These are phyloP conservation scores for Lordiphosa mommai DNA, from an alignment of 1,140 invertebrate genomes.

Conservation along the genomic window DNA sequence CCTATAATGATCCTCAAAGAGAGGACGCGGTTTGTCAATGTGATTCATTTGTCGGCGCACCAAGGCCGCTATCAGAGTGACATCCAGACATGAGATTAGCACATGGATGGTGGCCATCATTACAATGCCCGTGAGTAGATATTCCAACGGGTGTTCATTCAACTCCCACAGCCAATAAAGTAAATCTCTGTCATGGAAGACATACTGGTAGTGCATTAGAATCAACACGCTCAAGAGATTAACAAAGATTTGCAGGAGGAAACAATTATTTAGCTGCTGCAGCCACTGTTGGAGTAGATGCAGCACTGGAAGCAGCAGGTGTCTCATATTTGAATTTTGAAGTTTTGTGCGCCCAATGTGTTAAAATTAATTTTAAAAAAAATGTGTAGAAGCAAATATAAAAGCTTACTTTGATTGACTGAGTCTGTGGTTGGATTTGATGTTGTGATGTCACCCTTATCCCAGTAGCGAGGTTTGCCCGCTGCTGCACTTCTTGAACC, in stretches of 20 bases:
- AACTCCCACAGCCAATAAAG: conserved; percentile 43
- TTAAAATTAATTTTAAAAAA: not conserved
- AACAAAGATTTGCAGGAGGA: not conserved
- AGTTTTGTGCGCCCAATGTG: not conserved
- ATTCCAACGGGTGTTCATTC: conserved; percentile 4
- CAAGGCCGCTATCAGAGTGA: conserved; percentile 16
- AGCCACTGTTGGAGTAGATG: conserved; percentile 1
- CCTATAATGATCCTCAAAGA: conserved; percentile 46
- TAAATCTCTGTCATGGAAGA: conserved; percentile 30
- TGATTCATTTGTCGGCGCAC: conserved; percentile 22
- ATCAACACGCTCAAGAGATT: not conserved
- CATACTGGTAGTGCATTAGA: not conserved
- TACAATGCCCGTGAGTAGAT: conserved; percentile 27
- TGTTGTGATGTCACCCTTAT: conserved; percentile 11
- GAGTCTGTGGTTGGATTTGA: not conserved
- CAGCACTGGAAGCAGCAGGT: conserved; percentile 6
- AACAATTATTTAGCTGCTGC: conserved; percentile 22
- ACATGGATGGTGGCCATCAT: conserved; percentile 20
- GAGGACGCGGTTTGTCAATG: conserved; percentile 17
- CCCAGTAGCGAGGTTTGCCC: conserved; percentile 48
- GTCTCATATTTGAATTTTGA: conserved; percentile 28
- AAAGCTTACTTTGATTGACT: not conserved
- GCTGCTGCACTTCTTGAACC: not conserved
- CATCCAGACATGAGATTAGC: conserved; percentile 33
- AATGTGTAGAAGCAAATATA: not conserved